These are phyloP conservation scores for Macaca mulatta DNA, from an alignment of 2,113 vertebrate species.

Conservation along the genomic window DNA sequence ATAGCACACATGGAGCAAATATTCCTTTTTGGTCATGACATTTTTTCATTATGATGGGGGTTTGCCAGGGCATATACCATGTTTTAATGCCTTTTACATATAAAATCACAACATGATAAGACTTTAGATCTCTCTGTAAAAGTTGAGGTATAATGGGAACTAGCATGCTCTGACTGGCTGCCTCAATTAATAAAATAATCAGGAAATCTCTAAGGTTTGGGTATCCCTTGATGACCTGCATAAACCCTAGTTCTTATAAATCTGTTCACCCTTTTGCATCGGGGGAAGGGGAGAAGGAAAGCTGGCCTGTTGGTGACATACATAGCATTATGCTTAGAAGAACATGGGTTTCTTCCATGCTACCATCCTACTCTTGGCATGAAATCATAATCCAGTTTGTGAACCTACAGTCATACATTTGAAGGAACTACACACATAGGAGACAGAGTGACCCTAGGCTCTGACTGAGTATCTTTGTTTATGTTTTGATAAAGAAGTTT, in stretches of 20 bases:
- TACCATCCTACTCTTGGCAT: neutral
- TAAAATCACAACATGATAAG: neutral
- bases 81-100: neutral
- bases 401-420: accelerated
- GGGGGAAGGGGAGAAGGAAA: neutral
- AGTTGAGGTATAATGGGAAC: neutral
- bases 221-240: no score
- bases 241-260: neutral
- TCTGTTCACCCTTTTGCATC: neutral
- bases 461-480: neutral
- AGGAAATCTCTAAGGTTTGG: neutral
- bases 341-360: no score
- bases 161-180: neutral
- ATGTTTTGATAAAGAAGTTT: neutral
- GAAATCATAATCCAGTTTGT: neutral
- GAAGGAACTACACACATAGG: neutral
- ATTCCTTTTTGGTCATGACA: neutral
- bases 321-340: neutral
- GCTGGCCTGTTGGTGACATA: neutral
- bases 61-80: neutral
- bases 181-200: neutral
- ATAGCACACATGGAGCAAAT: neutral
- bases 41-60: neutral
- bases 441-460: neutral
- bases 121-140: neutral